Conservation (phyloP, 2,113 vertebrate species). For the Ailuropoda melanoleuca region DNA sequence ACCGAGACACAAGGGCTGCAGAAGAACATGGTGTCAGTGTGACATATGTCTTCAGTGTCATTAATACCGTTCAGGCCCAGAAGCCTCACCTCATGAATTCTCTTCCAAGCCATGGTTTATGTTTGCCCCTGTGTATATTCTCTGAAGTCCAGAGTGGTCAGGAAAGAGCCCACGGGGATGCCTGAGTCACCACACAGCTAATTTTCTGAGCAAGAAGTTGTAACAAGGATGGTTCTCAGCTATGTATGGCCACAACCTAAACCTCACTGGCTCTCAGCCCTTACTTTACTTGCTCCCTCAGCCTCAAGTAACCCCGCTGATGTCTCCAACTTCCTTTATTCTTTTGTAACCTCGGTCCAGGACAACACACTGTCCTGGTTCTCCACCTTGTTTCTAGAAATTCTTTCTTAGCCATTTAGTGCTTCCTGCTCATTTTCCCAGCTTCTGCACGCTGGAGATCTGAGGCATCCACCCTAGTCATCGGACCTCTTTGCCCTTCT, state of each 20-base stretch:
- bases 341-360: neutral
- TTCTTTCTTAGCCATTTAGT: neutral
- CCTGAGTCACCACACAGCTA: neutral
- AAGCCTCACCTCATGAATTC: neutral
- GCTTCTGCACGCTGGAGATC: neutral
- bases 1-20: neutral
- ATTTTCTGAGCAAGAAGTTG: neutral
- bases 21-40: neutral
- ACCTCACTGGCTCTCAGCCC: neutral
- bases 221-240: neutral
- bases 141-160: neutral
- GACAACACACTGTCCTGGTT: neutral
- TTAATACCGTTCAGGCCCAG: neutral
- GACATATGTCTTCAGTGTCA: neutral
- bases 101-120: neutral
- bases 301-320: neutral
- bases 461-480: neutral
- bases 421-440: neutral
- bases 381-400: neutral
- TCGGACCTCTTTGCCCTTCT: neutral
- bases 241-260: neutral
- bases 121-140: neutral
- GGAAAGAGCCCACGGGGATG: neutral
- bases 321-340: neutral
- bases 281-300: neutral